A percentile compares a stretch with the other conserved stretches of the same genome.
These are phyloP conservation scores for Enteromius afrohamiltoni DNA, from an alignment of 2,797 vertebrate genomes.

Conservation along the genomic window DNA sequence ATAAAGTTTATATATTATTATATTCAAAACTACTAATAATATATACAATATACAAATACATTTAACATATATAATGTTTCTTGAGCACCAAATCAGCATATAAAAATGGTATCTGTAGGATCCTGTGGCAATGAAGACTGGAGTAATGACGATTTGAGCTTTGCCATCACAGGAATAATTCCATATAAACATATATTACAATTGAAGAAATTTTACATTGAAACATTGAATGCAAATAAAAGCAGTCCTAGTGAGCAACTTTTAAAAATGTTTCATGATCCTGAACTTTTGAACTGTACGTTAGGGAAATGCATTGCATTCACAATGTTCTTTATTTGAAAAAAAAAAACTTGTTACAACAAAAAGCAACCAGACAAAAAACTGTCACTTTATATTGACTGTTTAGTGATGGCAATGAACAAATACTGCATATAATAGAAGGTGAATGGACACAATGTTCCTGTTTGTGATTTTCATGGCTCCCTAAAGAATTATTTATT, in stretches of 20 bases:
- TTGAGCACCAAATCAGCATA: neutral
- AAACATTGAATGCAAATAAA: neutral
- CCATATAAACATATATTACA: neutral
- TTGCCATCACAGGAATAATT: neutral
- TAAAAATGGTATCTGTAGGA: neutral
- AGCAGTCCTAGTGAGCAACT: neutral
- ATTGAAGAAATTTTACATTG: neutral
- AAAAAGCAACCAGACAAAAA: neutral
- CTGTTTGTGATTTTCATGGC: slow-evolving; percentile 7
- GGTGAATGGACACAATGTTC: slow-evolving; percentile 3
- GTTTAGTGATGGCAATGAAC: neutral
- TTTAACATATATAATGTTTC: neutral
- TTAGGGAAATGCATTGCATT: neutral
- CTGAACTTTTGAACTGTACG: neutral
- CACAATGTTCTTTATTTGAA: neutral
- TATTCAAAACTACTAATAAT: too few relatives aligned
- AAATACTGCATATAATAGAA: neutral
- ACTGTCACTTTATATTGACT: neutral
- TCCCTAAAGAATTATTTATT: neutral
- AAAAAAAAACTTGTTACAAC: neutral
- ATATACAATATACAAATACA: too few relatives aligned
- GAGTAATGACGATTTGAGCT: neutral
- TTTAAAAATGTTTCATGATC: neutral
- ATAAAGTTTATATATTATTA: too few relatives aligned
- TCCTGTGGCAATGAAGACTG: neutral